These are phyloP conservation scores for Phylloscopus whistleri DNA, from an alignment of 2,113 vertebrate species.

Conservation along the genomic window DNA sequence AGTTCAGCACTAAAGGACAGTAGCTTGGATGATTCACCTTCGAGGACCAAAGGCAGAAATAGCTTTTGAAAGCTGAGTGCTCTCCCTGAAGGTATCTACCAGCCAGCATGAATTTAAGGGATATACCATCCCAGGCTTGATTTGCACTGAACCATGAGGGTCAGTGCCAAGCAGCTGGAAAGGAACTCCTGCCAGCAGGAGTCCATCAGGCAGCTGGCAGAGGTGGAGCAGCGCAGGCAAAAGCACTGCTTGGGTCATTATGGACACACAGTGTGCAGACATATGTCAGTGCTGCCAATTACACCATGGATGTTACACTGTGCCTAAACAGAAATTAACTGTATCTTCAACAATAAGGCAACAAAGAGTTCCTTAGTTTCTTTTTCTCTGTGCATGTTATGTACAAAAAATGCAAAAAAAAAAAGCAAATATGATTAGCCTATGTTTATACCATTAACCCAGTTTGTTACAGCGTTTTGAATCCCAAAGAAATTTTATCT, in stretches of 20 bases:
- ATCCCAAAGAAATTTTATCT: background rate
- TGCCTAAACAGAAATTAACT: background rate
- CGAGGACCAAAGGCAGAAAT: background rate
- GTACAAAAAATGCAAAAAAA: background rate
- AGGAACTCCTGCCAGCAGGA: background rate
- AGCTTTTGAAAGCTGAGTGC: background rate
- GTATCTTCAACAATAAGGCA: background rate
- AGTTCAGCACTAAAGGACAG: background rate
- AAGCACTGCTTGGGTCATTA: background rate
- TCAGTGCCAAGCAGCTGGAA: background rate
- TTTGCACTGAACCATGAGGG: background rate
- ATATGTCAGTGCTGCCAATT: background rate
- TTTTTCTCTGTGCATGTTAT: background rate
- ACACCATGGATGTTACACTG: background rate
- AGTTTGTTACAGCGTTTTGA: background rate
- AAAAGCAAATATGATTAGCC: background rate
- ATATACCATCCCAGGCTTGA: background rate
- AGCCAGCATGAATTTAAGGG: background rate
- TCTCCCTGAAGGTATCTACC: background rate
- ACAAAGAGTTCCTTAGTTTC: fast-evolving
- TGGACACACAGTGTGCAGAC: fast-evolving
- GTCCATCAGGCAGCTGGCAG: background rate
- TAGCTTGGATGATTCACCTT: background rate
- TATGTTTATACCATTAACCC: background rate
- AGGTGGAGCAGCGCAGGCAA: background rate